These are phyloP conservation scores for Bradypodion pumilum DNA, from an alignment of 2,797 vertebrate species.

Conservation along the genomic window DNA sequence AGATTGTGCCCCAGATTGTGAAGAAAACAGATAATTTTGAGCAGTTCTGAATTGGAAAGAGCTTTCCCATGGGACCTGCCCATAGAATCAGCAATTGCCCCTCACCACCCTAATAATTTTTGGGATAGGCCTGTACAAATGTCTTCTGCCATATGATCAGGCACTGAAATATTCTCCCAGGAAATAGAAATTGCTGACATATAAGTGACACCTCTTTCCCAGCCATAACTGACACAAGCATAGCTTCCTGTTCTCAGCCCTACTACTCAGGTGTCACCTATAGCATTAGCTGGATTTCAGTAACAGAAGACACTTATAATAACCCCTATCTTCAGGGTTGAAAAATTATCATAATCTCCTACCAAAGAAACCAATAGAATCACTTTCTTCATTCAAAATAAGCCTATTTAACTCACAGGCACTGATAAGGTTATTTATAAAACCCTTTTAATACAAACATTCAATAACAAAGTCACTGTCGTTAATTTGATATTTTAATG, in stretches of 20 bases:
- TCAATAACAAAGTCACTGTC: conserved; percentile 12
- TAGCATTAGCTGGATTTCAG: conserved; percentile 16
- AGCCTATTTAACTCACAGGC: background rate
- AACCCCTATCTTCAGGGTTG: conserved; percentile 1
- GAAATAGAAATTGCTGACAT: background rate
- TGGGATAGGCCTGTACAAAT: background rate
- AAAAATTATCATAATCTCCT: conserved; percentile 25
- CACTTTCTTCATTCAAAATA: conserved; percentile 11
- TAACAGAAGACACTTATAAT: background rate
- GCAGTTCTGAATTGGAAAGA: no score
- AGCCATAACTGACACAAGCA: background rate
- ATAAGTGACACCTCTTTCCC: background rate
- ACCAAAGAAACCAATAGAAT: conserved; percentile 6
- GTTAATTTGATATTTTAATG: conserved; percentile 11
- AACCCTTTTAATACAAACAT: conserved; percentile 20
- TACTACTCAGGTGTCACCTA: conserved; percentile 7
- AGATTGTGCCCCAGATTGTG: no score
- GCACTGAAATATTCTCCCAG: background rate
- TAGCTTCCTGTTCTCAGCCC: conserved; percentile 7
- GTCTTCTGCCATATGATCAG: background rate
- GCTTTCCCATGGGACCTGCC: no score
- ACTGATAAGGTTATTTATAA: conserved; percentile 14
- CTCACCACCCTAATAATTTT: background rate
- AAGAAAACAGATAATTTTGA: no score
- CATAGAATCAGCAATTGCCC: background rate